Conservation (phyloP, 1,140 invertebrate species). For the Eciton burchellii region DNA sequence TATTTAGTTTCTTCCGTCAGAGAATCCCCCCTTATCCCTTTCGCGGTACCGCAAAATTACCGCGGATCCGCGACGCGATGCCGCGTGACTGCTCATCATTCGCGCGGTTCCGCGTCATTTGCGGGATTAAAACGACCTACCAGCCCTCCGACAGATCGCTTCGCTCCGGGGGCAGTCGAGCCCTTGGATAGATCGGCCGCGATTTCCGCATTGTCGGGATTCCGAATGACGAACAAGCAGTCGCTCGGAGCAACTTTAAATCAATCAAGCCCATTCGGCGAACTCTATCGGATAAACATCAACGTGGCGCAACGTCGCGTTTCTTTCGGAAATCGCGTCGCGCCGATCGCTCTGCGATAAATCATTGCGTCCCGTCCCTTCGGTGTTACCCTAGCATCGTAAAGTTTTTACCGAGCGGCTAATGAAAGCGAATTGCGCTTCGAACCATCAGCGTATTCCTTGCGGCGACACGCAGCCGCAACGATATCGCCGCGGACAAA, state of each 20-base stretch:
- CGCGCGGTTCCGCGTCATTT: not conserved
- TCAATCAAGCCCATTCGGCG: constrained; percentile 41
- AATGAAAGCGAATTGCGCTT: constrained; percentile 65
- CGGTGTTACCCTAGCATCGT: constrained; percentile 6
- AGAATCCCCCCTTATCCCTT: not conserved
- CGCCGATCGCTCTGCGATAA: constrained; percentile 26
- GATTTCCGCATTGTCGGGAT: constrained; percentile 27
- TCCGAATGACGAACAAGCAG: constrained; percentile 33
- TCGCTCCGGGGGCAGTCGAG: not conserved
- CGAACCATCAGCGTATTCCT: constrained; percentile 54
- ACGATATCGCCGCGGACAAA: constrained; percentile 18
- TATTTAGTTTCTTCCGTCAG: constrained; percentile 14
- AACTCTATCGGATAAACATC: constrained; percentile 29
- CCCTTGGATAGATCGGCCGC: constrained; percentile 24
- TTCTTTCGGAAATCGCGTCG: not conserved
- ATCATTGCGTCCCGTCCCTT: constrained; percentile 41
- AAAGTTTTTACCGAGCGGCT: constrained; percentile 51
- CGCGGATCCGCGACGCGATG: not conserved
- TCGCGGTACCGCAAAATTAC: constrained; percentile 7
- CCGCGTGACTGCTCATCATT: no score
- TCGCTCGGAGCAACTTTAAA: constrained; percentile 30
- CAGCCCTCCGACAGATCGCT: constrained; percentile 2
- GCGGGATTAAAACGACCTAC: constrained; percentile 13
- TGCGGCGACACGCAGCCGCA: constrained; percentile 56
- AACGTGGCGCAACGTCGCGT: constrained; percentile 26